Percentiles rank a stretch among this genome's conserved stretches.
phyloP scores from a whole-genome alignment of 2,113 vertebrate species.

The Cebus imitator region DNA sequence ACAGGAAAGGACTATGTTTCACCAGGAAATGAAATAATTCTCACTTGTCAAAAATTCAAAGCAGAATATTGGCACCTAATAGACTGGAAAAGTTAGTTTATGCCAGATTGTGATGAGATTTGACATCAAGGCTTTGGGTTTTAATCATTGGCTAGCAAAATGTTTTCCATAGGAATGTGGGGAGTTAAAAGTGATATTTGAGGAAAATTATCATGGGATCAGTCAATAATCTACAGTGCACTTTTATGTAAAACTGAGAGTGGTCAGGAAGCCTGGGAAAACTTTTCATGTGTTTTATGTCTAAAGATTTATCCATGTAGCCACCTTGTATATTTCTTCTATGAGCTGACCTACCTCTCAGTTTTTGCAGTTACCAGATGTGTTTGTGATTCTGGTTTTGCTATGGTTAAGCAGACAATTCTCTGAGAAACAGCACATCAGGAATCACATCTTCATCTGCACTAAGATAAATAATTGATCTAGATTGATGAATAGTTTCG shows the following conservation, averaged over 20 bases:
- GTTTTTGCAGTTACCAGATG: background rate
- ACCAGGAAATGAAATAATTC: background rate
- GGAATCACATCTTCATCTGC: background rate
- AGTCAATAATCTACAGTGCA: background rate
- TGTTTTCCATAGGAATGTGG: background rate
- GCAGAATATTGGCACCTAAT: background rate
- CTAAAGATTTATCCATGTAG: background rate
- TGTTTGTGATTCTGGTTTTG: constrained; percentile 5
- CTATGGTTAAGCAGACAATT: background rate
- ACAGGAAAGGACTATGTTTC: background rate
- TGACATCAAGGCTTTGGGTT: background rate
- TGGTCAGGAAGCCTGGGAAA: background rate
- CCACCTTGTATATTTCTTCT: background rate
- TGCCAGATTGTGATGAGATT: background rate
- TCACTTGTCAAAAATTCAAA: background rate
- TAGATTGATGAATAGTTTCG: background rate
- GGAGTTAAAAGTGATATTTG: background rate
- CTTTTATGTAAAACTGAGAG: background rate
- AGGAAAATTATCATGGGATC: background rate
- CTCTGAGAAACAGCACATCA: background rate
- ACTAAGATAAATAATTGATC: background rate
- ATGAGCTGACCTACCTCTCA: background rate
- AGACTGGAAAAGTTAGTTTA: background rate
- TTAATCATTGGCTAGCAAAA: background rate
- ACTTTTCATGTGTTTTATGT: background rate